phyloP scores from a whole-genome alignment of 2,888 invertebrate species.

The Isoperla grammatica region DNA sequence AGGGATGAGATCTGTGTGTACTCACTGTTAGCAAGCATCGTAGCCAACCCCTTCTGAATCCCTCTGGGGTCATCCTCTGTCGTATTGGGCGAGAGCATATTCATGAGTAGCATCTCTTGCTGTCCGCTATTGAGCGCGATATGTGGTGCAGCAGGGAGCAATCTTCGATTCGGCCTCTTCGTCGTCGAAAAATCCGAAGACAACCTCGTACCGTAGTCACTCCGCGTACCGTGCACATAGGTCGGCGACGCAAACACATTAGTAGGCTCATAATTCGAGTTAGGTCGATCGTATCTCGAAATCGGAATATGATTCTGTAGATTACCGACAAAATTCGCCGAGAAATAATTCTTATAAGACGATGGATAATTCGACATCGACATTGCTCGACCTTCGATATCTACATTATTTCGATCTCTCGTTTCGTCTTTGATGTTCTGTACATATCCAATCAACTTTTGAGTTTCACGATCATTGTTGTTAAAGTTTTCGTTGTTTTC shows the following conservation, averaged over 20 bases:
- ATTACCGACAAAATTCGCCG: neutral
- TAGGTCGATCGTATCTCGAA: neutral
- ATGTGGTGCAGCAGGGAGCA: neutral
- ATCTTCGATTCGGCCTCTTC: neutral
- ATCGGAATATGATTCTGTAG: slow-evolving; percentile 1
- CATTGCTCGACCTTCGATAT: too few relatives aligned
- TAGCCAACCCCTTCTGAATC: slow-evolving; percentile 25
- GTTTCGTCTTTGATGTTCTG: too few relatives aligned
- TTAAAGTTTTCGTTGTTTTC: too few relatives aligned
- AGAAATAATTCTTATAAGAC: slow-evolving; percentile 1
- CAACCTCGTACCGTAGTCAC: neutral
- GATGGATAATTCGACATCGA: slow-evolving; percentile 1
- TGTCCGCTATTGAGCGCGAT: neutral
- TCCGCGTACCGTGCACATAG: neutral
- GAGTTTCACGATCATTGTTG: too few relatives aligned
- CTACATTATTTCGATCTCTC: too few relatives aligned
- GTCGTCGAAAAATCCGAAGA: neutral
- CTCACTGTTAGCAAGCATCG: slow-evolving; percentile 29
- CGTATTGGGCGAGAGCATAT: slow-evolving; percentile 20
- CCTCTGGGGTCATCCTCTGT: slow-evolving; percentile 22
- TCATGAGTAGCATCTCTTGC: slow-evolving; percentile 20
- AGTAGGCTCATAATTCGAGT: too few relatives aligned
- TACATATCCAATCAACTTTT: too few relatives aligned
- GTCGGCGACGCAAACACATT: neutral
- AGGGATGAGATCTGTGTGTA: slow-evolving; percentile 10